phyloP scores from a whole-genome alignment of 1,140 invertebrate genomes.

The silkworm (Bombyx mori) region ASM3026992v2 NC_085128.1:9800501-9801000 shows the following conservation, averaged over 20 bases:
- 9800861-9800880: conserved; percentile 1
- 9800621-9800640: too few relatives aligned
- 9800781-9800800: conserved; percentile 9
- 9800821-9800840: conserved; percentile 1
- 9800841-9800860: background rate
- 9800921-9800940: background rate
- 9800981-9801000: too few relatives aligned
- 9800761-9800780: conserved; percentile 7
- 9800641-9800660: too few relatives aligned
- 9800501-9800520: too few relatives aligned
- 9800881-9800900: background rate
- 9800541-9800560: too few relatives aligned
- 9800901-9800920: background rate
- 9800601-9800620: too few relatives aligned
- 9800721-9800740: conserved; percentile 12
- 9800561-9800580: too few relatives aligned
- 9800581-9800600: too few relatives aligned
- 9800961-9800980: too few relatives aligned
- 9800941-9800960: too few relatives aligned
- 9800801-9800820: conserved; percentile 9
- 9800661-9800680: conserved; percentile 1
- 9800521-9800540: too few relatives aligned
- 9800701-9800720: conserved; percentile 9
- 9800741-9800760: conserved; percentile 13
- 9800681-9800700: conserved; percentile 8